These are phyloP conservation scores for Sorex araneus DNA, from an alignment of 2,113 vertebrate genomes.

Conservation along the genomic window DNA sequence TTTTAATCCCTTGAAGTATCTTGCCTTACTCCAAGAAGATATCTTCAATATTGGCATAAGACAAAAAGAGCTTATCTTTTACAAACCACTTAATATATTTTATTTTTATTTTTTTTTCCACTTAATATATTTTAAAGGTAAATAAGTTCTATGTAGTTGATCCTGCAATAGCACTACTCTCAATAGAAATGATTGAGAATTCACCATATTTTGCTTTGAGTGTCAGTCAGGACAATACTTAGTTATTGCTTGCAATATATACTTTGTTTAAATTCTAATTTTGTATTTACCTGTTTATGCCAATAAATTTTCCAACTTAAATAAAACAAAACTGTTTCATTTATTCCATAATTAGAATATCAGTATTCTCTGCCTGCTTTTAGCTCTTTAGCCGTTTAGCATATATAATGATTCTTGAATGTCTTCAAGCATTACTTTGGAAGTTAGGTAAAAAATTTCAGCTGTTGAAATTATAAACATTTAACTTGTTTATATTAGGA, in stretches of 20 bases:
- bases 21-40: not conserved
- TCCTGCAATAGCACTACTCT: not conserved
- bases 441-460: constrained; percentile 31
- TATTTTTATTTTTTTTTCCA: not conserved
- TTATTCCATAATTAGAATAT: constrained; percentile 58
- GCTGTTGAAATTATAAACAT: constrained; percentile 43
- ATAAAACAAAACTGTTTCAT: constrained; percentile 4
- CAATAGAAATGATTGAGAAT: constrained; percentile 45
- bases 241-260: constrained; percentile 42
- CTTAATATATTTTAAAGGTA: constrained; percentile 51
- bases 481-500: constrained; percentile 35
- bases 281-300: constrained; percentile 67
- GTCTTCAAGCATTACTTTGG: constrained; percentile 12
- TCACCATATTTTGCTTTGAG: constrained; percentile 55
- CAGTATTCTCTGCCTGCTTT: constrained; percentile 45
- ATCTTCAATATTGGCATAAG: constrained; percentile 28
- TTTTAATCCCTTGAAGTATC: too few relatives aligned
- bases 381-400: constrained; percentile 24
- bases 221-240: not conserved
- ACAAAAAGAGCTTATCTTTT: not conserved
- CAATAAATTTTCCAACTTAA: constrained; percentile 37
- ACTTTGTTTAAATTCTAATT: constrained; percentile 42
- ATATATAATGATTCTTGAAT: constrained; percentile 37
- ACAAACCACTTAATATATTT: constrained; percentile 38
- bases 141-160: constrained; percentile 30